Percentiles rank a stretch among this genome's conserved stretches.
These are phyloP conservation scores for Torymus texanus DNA, from an alignment of 2,888 invertebrate genomes.

Conservation along the genomic window DNA sequence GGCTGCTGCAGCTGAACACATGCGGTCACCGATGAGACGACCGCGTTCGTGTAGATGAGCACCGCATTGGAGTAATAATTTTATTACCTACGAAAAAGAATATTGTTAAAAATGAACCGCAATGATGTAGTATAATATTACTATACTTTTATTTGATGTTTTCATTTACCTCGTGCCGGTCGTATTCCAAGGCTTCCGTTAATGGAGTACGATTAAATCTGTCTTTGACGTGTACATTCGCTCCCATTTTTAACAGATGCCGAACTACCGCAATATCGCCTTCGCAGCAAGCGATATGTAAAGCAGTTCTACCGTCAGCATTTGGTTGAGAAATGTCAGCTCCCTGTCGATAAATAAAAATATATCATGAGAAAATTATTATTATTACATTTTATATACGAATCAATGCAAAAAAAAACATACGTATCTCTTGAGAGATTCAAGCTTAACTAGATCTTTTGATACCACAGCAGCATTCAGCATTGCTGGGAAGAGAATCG, in stretches of 20 bases:
- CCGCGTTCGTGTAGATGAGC: constrained; percentile 82
- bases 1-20: constrained; percentile 81
- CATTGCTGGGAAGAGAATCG: constrained; percentile 83
- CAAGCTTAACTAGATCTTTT: constrained; percentile 77
- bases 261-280: constrained; percentile 83
- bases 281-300: constrained; percentile 87
- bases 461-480: constrained; percentile 80
- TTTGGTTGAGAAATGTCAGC: constrained; percentile 85
- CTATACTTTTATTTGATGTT: not conserved
- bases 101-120: not conserved
- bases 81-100: constrained; percentile 76
- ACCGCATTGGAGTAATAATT: constrained; percentile 83
- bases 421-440: constrained; percentile 73
- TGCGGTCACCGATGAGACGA: constrained; percentile 80
- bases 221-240: constrained; percentile 88
- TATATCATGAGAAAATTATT: too few species aligned
- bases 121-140: constrained; percentile 9
- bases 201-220: constrained; percentile 83
- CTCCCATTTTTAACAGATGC: constrained; percentile 86
- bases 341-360: constrained; percentile 75
- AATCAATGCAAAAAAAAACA: constrained; percentile 54
- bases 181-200: constrained; percentile 82
- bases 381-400: too few species aligned
- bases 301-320: constrained; percentile 85
- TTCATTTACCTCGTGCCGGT: constrained; percentile 76